phyloP scores from a whole-genome alignment of 2,888 invertebrate species.

The Ectemnius lituratus region DNA sequence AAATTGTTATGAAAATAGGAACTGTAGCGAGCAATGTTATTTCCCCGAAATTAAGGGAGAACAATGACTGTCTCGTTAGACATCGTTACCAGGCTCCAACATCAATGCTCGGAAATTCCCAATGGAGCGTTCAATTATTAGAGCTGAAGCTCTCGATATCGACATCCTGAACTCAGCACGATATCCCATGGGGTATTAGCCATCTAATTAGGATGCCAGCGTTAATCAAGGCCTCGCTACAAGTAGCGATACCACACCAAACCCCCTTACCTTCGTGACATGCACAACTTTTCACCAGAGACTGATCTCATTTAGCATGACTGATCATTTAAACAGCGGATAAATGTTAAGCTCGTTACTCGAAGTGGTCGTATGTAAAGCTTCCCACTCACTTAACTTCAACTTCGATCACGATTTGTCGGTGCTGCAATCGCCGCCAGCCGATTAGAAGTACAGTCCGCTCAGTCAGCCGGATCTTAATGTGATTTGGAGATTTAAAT shows the following conservation, averaged over 20 bases:
- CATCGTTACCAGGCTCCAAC: not conserved
- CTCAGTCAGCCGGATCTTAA: slow-evolving; percentile 31
- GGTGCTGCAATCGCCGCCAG: slow-evolving; percentile 29
- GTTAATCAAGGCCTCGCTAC: not conserved
- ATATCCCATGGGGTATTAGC: slow-evolving; percentile 12
- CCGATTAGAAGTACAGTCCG: slow-evolving; percentile 30
- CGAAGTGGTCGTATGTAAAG: not conserved
- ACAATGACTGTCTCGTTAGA: too few species aligned
- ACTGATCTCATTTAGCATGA: too few species aligned
- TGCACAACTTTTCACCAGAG: too few species aligned
- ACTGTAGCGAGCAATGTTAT: too few species aligned
- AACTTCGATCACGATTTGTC: slow-evolving; percentile 31
- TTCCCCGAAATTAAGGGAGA: too few species aligned
- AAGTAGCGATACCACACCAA: too few species aligned
- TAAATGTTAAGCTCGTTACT: too few species aligned
- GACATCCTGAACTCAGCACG: slow-evolving; percentile 6
- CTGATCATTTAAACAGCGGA: too few species aligned
- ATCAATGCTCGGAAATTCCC: slow-evolving; percentile 16
- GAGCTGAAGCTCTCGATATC: slow-evolving; percentile 5
- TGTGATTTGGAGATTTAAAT: slow-evolving; percentile 47
- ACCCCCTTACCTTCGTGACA: too few species aligned
- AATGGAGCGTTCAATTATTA: slow-evolving; percentile 15
- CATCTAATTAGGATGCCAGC: not conserved
- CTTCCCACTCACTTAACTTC: slow-evolving; percentile 17
- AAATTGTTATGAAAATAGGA: too few species aligned